Evolutionary conservation across 37 sponge, comb jelly and placozoan species (phyloP), one percentile per base, ranked within the genome.

Genomic region (Haliclona indistincta): DNA sequence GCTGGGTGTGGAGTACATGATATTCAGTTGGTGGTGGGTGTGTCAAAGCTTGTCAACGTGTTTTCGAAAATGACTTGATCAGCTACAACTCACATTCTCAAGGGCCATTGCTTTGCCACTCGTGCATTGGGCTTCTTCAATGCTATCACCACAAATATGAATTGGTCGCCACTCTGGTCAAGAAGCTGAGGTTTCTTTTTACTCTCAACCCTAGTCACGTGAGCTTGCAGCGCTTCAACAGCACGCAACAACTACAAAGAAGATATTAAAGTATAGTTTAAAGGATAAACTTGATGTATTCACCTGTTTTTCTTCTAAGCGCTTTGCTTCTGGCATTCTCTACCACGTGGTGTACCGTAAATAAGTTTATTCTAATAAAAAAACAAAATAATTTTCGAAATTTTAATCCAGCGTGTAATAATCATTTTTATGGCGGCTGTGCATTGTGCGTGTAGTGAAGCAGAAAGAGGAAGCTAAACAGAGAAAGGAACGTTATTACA

Each of bases 191-290:
- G 39, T 54, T 81, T 84, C 36, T 77, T 78, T 35, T 54, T 52
- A 6, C 8, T 30, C 19, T 76, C 45, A 32, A 51, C 22, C 23
- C 56, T 79, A 11, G 68, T 43, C 2, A 83, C 77, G 61, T 86
- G 63, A n/a, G 76, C 33, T 33, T 86, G 88, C 49, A 91, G 58
- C 6, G 92, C 92, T 30, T 28, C 64, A 13, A 91, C 70, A 6
- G 92, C 92, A 63, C 68, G 66, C 36, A 26, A 10, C 17, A 83
- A 83, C 92, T 91, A 49, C 8, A 29, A 54, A 5, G 28, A 58
- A 25, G n/a, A 25, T 47, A 25, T 7, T 6, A 26, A 58, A 25
- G n/a, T n/a, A 47, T 47, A 47, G 10, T 47, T 47, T 47, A 47
- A 47, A 47, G 15, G 13, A 47, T 47, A 17, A 17, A 17, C 10